Percentiles rank a stretch among this genome's conserved stretches.
Evolutionary conservation across 2,113 vertebrate species (phyloP).

Genomic region (Epinephelus lanceolatus): DNA sequence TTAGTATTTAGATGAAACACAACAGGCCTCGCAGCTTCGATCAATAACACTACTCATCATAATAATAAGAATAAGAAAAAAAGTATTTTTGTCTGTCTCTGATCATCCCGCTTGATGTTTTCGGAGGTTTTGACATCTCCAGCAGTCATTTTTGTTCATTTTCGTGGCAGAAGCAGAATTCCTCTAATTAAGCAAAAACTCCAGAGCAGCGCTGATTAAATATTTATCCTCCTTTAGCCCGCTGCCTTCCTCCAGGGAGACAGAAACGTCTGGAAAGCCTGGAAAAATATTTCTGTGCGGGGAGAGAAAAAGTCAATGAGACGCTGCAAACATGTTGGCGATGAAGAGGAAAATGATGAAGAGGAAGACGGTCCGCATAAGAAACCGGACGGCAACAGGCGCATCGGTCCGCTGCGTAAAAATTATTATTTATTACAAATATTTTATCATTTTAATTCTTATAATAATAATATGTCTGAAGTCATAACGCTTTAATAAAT

Average conservation of each 20-base stretch:
- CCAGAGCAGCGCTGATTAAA: conserved; percentile 73
- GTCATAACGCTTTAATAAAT: no score
- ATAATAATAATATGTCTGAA: not conserved
- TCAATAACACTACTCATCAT: not conserved
- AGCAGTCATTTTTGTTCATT: conserved; percentile 35
- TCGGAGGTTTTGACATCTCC: conserved; percentile 40
- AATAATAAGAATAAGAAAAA: not conserved
- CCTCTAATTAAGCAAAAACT: conserved; percentile 75
- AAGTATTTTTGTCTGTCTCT: not conserved
- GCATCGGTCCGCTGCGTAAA: not conserved
- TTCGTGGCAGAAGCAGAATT: conserved; percentile 58
- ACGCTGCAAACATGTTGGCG: conserved; percentile 51
- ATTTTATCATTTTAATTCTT: not conserved
- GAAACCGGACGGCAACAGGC: conserved; percentile 29
- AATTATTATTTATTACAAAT: not conserved
- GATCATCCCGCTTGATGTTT: conserved; percentile 10
- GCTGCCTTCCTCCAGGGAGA: conserved; percentile 59
- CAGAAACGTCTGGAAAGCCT: conserved; percentile 63
- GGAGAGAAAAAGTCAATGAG: conserved; percentile 65
- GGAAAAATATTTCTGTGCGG: conserved; percentile 48
- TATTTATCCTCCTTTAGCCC: conserved; percentile 76
- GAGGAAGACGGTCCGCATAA: conserved; percentile 23
- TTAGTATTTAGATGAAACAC: not conserved
- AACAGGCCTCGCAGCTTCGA: not conserved
- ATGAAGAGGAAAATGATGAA: conserved; percentile 40